Evolutionary conservation across 2,797 vertebrate species (phyloP).

Genomic region (Cuniculus paca): DNA sequence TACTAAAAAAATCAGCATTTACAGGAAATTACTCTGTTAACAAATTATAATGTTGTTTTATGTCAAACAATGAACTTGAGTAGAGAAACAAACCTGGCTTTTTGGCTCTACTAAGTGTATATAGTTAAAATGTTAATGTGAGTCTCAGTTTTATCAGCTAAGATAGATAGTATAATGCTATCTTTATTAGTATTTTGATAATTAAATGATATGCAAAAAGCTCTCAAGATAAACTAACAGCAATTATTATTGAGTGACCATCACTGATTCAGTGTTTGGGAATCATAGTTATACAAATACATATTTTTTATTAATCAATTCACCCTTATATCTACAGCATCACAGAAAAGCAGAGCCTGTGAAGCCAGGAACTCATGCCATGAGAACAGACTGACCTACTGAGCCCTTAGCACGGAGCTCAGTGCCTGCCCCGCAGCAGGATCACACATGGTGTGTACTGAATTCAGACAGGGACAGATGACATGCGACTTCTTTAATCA

Average conservation of each 20-base stretch:
- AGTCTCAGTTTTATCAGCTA: constrained; percentile 19
- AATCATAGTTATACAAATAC: background rate
- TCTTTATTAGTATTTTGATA: background rate
- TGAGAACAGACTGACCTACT: background rate
- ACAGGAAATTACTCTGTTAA: background rate
- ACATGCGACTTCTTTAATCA: background rate
- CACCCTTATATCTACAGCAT: background rate
- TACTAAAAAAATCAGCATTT: constrained; percentile 26
- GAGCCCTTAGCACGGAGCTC: background rate
- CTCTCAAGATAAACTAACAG: background rate
- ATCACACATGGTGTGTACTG: background rate
- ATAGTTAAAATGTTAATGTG: background rate
- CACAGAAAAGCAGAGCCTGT: background rate
- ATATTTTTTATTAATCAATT: background rate
- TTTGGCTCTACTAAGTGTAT: background rate
- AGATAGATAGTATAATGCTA: background rate
- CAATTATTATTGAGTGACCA: background rate
- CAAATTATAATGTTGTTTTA: background rate
- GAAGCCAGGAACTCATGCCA: background rate
- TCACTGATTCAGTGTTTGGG: background rate
- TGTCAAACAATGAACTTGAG: background rate
- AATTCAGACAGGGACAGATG: background rate
- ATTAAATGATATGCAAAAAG: background rate
- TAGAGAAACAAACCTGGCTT: background rate
- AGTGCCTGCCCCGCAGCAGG: background rate